phyloP scores from a whole-genome alignment of 37 sponge, comb jelly and placozoan species.

The Spongilla lacustris region DNA sequence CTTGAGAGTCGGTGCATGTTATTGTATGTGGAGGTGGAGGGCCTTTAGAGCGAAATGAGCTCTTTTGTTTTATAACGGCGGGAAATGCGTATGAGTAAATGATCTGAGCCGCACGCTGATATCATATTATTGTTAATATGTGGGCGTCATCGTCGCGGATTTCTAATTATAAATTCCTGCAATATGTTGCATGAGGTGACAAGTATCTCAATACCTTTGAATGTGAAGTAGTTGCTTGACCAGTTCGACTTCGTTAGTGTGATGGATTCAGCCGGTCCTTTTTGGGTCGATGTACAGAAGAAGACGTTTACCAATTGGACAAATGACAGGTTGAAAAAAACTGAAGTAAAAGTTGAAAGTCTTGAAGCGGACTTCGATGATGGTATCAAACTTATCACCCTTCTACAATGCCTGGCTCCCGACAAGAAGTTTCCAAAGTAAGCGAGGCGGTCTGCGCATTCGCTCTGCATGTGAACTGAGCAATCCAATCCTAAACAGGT shows the following conservation, averaged over 20 bases:
- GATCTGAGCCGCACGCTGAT: too few relatives aligned
- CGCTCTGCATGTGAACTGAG: too few relatives aligned
- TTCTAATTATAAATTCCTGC: too few relatives aligned
- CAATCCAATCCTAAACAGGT: conserved; percentile 51
- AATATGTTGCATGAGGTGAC: too few relatives aligned
- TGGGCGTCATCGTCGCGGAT: too few relatives aligned
- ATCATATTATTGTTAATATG: too few relatives aligned
- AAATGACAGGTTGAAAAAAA: conserved; percentile 78
- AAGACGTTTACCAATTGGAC: conserved; percentile 87
- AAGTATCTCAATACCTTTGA: not conserved
- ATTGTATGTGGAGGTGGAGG: too few relatives aligned
- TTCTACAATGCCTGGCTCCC: conserved; percentile 74
- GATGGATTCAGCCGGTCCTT: conserved; percentile 38
- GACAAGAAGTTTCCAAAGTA: conserved; percentile 70
- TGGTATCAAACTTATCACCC: conserved; percentile 76
- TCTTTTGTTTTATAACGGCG: too few relatives aligned
- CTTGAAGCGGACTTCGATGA: conserved; percentile 75
- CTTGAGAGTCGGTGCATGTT: too few relatives aligned
- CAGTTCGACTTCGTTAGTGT: not conserved
- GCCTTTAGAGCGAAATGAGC: too few relatives aligned
- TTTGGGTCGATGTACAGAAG: conserved; percentile 87
- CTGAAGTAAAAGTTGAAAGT: conserved; percentile 59
- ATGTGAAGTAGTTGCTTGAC: too few relatives aligned
- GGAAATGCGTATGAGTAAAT: too few relatives aligned
- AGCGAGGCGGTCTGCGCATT: not conserved